Evolutionary conservation across 2,113 vertebrate genomes (phyloP), one percentile per base, ranked within the genome.

Genomic region (Pedetes capensis): DNA sequence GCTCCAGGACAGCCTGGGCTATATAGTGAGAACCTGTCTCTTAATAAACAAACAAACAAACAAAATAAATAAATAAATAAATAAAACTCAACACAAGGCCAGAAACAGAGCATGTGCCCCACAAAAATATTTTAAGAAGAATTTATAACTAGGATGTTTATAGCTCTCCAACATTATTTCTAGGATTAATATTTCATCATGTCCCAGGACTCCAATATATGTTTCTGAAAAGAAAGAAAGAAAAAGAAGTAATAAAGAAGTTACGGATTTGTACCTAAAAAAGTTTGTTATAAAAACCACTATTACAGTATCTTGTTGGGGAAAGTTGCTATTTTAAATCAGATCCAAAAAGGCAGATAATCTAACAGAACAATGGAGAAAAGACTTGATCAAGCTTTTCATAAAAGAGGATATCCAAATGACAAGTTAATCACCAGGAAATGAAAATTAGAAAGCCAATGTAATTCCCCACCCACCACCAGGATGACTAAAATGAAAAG

Each of bases 341-440:
- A n/a, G n/a, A n/a, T n/a, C n/a, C n/a, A n/a, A n/a, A n/a, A n/a
- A n/a, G n/a, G 37, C 42, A 72, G 53, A 63, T 16, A 72, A 23
- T n/a, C n/a, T 63, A 66, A 66, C 7, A 89, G 47, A 88, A 83
- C 93, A 55, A 66, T 8, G 10, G 63, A 14, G 1, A 79, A 92
- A 81, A 64, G 25, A 87, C 23, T 32, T 32, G 42, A 90, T 76
- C 5, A 86, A 91, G 8, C 2, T 6, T 20, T 87, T 63, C 55
- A 71, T 85, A 13, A 84, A 92, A 91, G 49, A 91, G 17, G 14
- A 32, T 82, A 82, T 68, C 39, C 72, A 93, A 90, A 61, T 61
- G 57, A 27, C 47, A 94, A 64, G 29, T 96, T 68, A 91, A 61
- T 79, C 94, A 89, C 29, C 74, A 57, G 87, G 61, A 93, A 93